Evolutionary conservation across 2,113 vertebrate species (phyloP), one percentile per base, ranked within the genome.

Genomic region (Sebastes fasciatus): DNA sequence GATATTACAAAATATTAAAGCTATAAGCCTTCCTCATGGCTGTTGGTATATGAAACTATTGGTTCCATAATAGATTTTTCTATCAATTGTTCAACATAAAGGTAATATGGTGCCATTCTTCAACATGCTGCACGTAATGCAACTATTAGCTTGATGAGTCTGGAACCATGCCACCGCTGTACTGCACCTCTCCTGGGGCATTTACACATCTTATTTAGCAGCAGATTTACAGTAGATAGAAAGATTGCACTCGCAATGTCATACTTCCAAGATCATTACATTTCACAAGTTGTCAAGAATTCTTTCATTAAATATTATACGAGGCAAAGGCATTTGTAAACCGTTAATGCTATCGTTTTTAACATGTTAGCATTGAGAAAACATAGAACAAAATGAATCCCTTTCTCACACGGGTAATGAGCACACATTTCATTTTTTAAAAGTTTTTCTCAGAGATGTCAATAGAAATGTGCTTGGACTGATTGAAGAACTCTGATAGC

Each of bases 121-220:
- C 17, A 81, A 1, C 69, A 67, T 51, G 64, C 45, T 43, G 62
- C 76, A 79, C 43, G 10, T 62, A 80, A 54, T 83, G 23, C 45
- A 73, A 70, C 57, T 71, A 61, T 82, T 80, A 81, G 19, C 66
- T 12, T 69, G 87, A 81, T 81, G 79, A 86, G 55, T 82, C 66
- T 89, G 77, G 63, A 84, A 23, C 65, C 1, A 52, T 71, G 87
- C 46, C 77, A 85, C 77, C 71, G 23, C 2, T 54, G 78, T 66
- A 75, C 73, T 79, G 76, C 46, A 79, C 43, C 49, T 26, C 57
- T 55, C 40, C 49, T 76, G 7, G 13, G 10, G 58, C 46, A 78
- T 80, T 75, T 64, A 68, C 58, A 51, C 16, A 9, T 91, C 79
- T 87, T 80, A 73, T 87, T 89, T 77, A 80, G 66, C 75, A 70